A percentile compares a stretch with the other conserved stretches of the same genome.
phyloP scores from a whole-genome alignment of 2,113 vertebrate genomes.

The Lonchura striata region DNA sequence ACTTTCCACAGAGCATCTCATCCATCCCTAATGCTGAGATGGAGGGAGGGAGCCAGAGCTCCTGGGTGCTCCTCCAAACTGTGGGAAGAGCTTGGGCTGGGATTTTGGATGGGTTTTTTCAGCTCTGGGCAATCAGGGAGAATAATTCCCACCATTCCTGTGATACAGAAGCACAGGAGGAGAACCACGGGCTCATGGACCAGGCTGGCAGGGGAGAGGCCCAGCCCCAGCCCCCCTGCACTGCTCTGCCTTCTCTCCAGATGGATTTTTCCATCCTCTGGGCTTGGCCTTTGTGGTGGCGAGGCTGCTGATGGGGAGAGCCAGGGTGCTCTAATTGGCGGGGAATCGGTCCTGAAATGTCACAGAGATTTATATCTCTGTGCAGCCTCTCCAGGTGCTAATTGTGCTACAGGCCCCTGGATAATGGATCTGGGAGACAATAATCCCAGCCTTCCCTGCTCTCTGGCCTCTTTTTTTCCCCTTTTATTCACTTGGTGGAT shows the following conservation, averaged over 20 bases:
- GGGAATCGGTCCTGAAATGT: conserved; percentile 59
- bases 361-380: conserved; percentile 64
- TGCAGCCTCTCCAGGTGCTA: conserved; percentile 42
- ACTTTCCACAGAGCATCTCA: background rate
- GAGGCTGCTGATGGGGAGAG: background rate
- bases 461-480: background rate
- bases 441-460: background rate
- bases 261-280: background rate
- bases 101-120: background rate
- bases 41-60: background rate
- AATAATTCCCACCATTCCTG: accelerated
- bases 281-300: background rate
- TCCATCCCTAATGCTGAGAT: background rate
- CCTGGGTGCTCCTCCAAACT: background rate
- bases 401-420: conserved; percentile 31
- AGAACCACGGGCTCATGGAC: accelerated
- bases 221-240: background rate
- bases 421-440: conserved; percentile 40
- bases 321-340: conserved; percentile 52
- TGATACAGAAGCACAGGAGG: background rate
- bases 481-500: background rate
- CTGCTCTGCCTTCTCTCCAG: background rate
- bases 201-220: background rate
- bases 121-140: background rate
- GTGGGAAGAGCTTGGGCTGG: background rate